Base-by-base conservation (phyloP, 2,113 vertebrate genomes). In the Lamprologus speciosus region DNA sequence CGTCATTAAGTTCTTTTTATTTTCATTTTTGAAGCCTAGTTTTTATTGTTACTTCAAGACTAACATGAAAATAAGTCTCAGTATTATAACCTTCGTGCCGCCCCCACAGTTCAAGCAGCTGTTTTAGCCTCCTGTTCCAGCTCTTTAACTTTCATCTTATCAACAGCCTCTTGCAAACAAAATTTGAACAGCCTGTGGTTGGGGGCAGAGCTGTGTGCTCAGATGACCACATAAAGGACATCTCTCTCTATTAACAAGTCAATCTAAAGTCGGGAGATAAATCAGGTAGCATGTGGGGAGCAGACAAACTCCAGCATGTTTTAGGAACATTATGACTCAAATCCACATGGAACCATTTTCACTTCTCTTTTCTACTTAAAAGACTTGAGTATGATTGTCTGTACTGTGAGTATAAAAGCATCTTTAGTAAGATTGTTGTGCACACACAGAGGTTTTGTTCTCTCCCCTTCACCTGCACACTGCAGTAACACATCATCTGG, bases 401-500 rank as follows among this genome's bases (percentile, higher is more conserved):
- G 16, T 31, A 19, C 16, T 19, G 5, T 31, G 26, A 1, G 70
- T 13, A 78, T 31, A 31, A 78, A 50, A 78, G 17, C 16, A 31
- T 78, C 42, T 78, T n/a, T 19, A 50, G 42, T 47, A 75, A 14
- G 3, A 60, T 5, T 42, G 2, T 5, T n/a, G 19, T 8, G 60
- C 21, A 53, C 1, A 28, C 80, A 45, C 2, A 23, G 33, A 82
- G 40, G 75, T 81, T 82, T 17, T 83, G 54, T 51, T 88, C 68
- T 55, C 81, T 21, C 28, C 6, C 81, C 17, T 78, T 54, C 26
- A 81, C 70, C 81, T 68, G 31, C 58, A 87, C 82, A 50, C 83
- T 79, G 81, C 82, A 11, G 70, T 87, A 87, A 93, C 82, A 89
- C 81, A 63, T 87, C 60, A 86, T 84, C 85, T 57, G 83, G 70